Percentiles rank a stretch among this genome's conserved stretches.
These are phyloP conservation scores for Crepidodera aurea DNA, from an alignment of 2,888 invertebrate species.

Conservation along the genomic window DNA sequence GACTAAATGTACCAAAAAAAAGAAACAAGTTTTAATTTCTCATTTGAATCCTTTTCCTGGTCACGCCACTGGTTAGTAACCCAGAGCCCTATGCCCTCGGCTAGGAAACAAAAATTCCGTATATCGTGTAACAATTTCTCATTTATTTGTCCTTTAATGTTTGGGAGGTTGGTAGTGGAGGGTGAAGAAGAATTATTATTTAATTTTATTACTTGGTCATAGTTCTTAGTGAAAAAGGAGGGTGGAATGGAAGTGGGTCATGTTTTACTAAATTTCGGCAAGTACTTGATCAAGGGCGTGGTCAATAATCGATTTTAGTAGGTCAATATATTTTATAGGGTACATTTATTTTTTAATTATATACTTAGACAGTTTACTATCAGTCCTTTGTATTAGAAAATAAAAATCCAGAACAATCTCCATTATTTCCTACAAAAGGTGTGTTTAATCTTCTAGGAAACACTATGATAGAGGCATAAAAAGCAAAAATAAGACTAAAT, in stretches of 20 bases:
- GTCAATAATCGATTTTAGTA: neutral
- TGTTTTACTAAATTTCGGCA: neutral
- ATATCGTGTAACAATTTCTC: slow-evolving; percentile 17
- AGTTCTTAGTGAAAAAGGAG: neutral
- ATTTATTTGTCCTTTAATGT: slow-evolving; percentile 17
- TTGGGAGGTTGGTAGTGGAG: slow-evolving; percentile 6
- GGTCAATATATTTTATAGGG: no score
- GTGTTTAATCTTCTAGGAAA: no score
- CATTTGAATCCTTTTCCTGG: neutral
- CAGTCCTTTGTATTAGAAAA: no score
- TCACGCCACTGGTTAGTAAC: slow-evolving; percentile 13
- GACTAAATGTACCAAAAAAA: no score
- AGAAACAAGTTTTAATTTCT: no score
- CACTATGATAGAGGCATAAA: neutral
- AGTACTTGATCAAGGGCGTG: neutral
- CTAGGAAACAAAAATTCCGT: slow-evolving; percentile 1
- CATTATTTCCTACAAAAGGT: no score
- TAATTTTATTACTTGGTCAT: slow-evolving; percentile 16
- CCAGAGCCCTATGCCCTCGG: slow-evolving; percentile 6
- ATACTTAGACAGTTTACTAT: no score
- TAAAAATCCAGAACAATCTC: no score
- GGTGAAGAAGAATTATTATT: slow-evolving; percentile 17
- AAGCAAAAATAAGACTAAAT: neutral
- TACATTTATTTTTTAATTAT: no score
- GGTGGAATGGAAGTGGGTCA: slow-evolving; percentile 8